These are phyloP conservation scores for Megaustenia siamemsis DNA, from an alignment of 2,888 invertebrate species.

Conservation along the genomic window DNA sequence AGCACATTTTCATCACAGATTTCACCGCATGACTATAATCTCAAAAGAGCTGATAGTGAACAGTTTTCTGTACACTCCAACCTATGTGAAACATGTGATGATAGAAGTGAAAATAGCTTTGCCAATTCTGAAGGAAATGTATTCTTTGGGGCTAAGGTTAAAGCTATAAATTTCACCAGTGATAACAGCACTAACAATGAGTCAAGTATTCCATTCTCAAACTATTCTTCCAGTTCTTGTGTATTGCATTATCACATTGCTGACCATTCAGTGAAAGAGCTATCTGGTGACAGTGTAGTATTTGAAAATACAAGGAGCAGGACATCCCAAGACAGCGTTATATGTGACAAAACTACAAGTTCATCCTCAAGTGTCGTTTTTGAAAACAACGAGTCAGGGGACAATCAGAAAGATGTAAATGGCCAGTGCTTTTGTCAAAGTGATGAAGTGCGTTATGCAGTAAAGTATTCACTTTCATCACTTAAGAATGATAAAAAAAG, in stretches of 20 bases:
- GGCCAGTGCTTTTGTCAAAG: background rate
- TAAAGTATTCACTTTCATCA: slow-evolving; percentile 21
- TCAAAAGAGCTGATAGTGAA: slow-evolving; percentile 60
- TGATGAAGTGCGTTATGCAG: background rate
- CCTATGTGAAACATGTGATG: background rate
- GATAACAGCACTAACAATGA: slow-evolving; percentile 30
- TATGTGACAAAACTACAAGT: background rate
- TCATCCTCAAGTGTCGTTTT: slow-evolving; percentile 6
- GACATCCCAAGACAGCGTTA: background rate
- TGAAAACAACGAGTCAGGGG: background rate
- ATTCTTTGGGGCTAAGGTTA: background rate
- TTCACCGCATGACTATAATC: background rate
- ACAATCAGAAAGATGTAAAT: background rate
- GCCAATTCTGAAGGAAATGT: background rate
- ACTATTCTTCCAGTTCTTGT: slow-evolving; percentile 38
- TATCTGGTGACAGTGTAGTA: slow-evolving; percentile 43
- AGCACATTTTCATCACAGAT: background rate
- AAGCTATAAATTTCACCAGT: background rate
- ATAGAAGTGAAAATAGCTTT: background rate
- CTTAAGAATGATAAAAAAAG: background rate
- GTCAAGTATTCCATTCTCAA: slow-evolving; percentile 60
- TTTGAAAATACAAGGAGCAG: slow-evolving; percentile 38
- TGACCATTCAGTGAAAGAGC: background rate
- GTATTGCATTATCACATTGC: background rate
- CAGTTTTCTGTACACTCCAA: slow-evolving; percentile 66